Percentiles rank a stretch among this genome's conserved stretches.
Evolutionary conservation across 2,113 vertebrate genomes (phyloP).

Genomic region (Prietella phreatophila): DNA sequence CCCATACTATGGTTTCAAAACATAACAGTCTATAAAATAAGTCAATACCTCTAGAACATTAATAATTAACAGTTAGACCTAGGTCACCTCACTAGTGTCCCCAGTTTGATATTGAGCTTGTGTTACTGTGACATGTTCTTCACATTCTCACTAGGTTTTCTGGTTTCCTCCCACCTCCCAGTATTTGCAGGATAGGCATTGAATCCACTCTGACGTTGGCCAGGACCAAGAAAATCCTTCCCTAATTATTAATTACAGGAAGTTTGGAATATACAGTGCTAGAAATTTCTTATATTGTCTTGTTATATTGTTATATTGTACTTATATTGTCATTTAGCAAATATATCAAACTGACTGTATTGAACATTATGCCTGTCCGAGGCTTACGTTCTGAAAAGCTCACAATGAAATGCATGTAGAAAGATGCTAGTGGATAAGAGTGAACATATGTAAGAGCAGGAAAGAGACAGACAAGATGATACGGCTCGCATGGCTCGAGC

Average conservation of each 20-base stretch:
- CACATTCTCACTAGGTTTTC: not conserved
- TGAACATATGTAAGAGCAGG: not conserved
- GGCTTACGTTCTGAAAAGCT: not conserved
- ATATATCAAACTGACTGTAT: not conserved
- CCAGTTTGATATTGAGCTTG: not conserved
- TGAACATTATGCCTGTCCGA: no score
- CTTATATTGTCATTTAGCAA: not conserved
- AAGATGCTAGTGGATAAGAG: not conserved
- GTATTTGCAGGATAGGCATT: not conserved
- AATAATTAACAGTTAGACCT: not conserved
- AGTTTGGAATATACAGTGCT: not conserved
- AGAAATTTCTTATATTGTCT: not conserved
- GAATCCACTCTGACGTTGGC: not conserved
- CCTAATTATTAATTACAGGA: not conserved
- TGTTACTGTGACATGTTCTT: not conserved
- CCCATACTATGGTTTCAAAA: not conserved
- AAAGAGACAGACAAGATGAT: not conserved
- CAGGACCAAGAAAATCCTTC: not conserved
- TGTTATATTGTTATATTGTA: no score
- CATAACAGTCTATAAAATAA: not conserved
- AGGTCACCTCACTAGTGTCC: not conserved
- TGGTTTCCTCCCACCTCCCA: not conserved
- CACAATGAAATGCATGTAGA: not conserved
- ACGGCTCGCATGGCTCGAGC: constrained; percentile 30
- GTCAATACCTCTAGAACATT: not conserved